A percentile compares a stretch with the other conserved stretches of the same genome.
These are phyloP conservation scores for Carollia perspicillata DNA, from an alignment of 2,113 vertebrate species.

Conservation along the genomic window DNA sequence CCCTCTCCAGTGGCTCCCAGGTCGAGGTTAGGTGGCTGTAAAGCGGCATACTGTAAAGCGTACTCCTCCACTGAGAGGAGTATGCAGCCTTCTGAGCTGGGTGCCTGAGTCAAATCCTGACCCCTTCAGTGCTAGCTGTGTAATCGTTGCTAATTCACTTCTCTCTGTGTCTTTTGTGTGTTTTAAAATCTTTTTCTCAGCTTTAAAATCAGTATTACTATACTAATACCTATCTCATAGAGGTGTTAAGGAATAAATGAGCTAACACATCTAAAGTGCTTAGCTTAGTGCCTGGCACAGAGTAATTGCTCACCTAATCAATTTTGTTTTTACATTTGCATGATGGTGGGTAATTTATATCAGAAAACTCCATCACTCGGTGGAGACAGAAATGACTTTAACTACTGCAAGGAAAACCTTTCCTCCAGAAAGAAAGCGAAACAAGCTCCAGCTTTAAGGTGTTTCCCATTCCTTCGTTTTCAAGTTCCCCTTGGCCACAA, in stretches of 20 bases:
- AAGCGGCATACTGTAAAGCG: too few relatives aligned
- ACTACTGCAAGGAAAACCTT: background rate
- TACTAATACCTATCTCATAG: background rate
- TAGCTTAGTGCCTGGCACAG: background rate
- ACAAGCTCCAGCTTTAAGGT: background rate
- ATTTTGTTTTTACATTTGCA: background rate
- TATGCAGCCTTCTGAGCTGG: background rate
- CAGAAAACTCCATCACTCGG: background rate
- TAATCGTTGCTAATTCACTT: background rate
- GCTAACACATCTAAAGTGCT: background rate
- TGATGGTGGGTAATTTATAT: background rate
- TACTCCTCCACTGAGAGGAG: background rate
- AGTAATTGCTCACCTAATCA: background rate
- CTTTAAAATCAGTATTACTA: background rate
- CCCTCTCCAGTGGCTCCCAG: background rate
- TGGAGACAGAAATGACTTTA: background rate
- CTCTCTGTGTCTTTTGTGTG: background rate
- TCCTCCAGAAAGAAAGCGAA: background rate
- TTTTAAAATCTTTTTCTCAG: background rate
- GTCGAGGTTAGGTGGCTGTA: too few relatives aligned
- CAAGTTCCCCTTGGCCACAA: background rate
- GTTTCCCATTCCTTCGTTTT: constrained; percentile 21
- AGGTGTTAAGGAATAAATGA: background rate
- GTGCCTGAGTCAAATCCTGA: background rate
- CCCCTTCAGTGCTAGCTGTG: background rate